Base-by-base conservation (phyloP, 2,797 vertebrate genomes). In the Rhinichthys osculus region DNA sequence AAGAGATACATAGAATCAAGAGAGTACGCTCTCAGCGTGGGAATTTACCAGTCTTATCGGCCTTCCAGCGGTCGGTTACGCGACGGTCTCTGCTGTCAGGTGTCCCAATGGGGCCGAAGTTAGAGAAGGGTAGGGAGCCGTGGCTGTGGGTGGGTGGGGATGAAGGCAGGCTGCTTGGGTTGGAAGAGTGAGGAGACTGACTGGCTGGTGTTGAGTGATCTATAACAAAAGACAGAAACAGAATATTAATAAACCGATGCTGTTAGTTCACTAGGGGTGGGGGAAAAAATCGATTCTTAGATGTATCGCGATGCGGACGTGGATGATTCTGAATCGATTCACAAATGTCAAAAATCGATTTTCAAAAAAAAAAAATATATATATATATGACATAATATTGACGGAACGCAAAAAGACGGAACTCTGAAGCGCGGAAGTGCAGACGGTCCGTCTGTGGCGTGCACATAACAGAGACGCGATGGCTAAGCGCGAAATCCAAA, bases 151-250 rank as follows among this genome's bases (percentile, higher is more conserved):
- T 99, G 30, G 98, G 98, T 70, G 98, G 98, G 81, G 98, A 99
- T 81, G 98, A 99, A 27, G 98, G 98, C 91, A 99, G 94, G 90
- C 98, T 99, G 95, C 98, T 99, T 87, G 98, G 98, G 92, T 99
- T 99, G 89, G 98, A 99, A 52, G 98, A 99, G 94, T 99, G 98
- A 92, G 98, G 98, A 78, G 98, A 99, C 88, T 99, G 98, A 94
- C 98, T 99, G 92, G 98, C 98, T 90, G 98, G 98, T 92, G 98
- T 99, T 3, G 98, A 99, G 95, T 99, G 98, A 95, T 99, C 98
- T 99, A 92, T 84, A 85, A 47, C 70, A 90, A 87, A 82, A 44
- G 59, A 77, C 50, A 0, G 14, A 8, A 11, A 79, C 38, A 47
- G 54, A n/a, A 33, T 2, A 42, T 62, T 42, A 3, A 78, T 19